phyloP scores from a whole-genome alignment of 2,888 invertebrate species.

The Dynastes tityus region DNA sequence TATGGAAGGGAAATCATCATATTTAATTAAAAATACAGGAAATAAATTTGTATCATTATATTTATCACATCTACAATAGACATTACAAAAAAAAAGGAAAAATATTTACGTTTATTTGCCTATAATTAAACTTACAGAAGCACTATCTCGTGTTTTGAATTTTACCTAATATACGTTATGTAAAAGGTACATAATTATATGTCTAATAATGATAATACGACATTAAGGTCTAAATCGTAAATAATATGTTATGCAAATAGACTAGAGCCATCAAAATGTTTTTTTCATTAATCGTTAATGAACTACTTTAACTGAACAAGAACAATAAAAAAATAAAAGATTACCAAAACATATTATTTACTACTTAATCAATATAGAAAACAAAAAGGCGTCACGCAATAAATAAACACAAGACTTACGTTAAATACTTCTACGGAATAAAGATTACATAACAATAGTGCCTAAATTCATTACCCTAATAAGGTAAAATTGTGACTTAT shows the following conservation, averaged over 20 bases:
- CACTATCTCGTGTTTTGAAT: slow-evolving; percentile 23
- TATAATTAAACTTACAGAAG: slow-evolving; percentile 35
- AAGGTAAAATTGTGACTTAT: background rate
- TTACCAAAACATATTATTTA: slow-evolving; percentile 29
- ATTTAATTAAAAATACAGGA: too few species aligned
- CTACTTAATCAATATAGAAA: slow-evolving; percentile 24
- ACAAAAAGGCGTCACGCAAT: slow-evolving; percentile 28
- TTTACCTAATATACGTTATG: background rate
- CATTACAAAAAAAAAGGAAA: slow-evolving; percentile 36
- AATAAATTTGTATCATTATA: slow-evolving; percentile 28
- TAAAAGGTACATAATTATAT: background rate
- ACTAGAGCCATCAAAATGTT: slow-evolving; percentile 31
- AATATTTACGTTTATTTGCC: slow-evolving; percentile 5
- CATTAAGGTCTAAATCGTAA: slow-evolving; percentile 12
- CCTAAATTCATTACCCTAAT: background rate
- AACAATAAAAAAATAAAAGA: slow-evolving; percentile 12
- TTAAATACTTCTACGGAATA: slow-evolving; percentile 28
- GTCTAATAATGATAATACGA: slow-evolving; percentile 39
- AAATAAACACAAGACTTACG: slow-evolving; percentile 42
- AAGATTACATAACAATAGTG: slow-evolving; percentile 13
- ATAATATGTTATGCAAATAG: slow-evolving; percentile 34
- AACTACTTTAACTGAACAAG: background rate
- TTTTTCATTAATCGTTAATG: slow-evolving; percentile 28
- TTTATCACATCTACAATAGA: slow-evolving; percentile 48
- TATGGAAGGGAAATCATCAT: too few species aligned